These are phyloP conservation scores for Lithophane socia DNA, from an alignment of 2,888 invertebrate species.

Conservation along the genomic window DNA sequence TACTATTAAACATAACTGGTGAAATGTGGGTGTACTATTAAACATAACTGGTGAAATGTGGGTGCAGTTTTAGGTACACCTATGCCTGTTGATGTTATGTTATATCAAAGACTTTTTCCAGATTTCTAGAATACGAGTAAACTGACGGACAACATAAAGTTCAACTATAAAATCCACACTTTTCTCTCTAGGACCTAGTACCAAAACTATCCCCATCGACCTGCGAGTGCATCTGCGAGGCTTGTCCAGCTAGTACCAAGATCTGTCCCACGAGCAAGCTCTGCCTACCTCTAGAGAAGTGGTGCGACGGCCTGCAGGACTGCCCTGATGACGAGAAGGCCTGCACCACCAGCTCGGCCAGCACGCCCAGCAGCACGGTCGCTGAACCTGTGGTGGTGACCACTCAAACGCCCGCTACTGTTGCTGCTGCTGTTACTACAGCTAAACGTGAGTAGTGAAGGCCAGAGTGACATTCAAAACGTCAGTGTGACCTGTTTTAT, in stretches of 20 bases:
- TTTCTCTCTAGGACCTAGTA: slow-evolving; percentile 85
- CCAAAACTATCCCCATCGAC: slow-evolving; percentile 90
- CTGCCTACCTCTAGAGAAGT: slow-evolving; percentile 92
- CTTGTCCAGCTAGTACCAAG: slow-evolving; percentile 92
- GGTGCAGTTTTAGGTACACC: no score
- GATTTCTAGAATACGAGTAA: neutral
- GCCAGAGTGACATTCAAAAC: neutral
- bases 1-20: no score
- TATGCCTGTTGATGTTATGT: no score
- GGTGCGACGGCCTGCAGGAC: slow-evolving; percentile 96
- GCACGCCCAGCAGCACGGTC: slow-evolving; percentile 71
- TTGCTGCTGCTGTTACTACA: slow-evolving; percentile 67
- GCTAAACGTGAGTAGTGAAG: slow-evolving; percentile 73
- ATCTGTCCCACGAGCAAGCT: slow-evolving; percentile 94
- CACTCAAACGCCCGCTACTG: slow-evolving; percentile 70
- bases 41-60: no score
- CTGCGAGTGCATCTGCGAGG: slow-evolving; percentile 94
- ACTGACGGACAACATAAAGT: neutral
- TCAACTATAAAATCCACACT: neutral
- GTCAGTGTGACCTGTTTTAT: neutral
- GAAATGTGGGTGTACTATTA: no score
- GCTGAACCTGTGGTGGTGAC: slow-evolving; percentile 71
- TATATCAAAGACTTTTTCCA: no score
- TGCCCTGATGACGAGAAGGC: slow-evolving; percentile 95
- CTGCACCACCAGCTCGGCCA: slow-evolving; percentile 83